Evolutionary conservation across 2,113 vertebrate species (phyloP).

Genomic region (Choloepus hoffmanni): DNA sequence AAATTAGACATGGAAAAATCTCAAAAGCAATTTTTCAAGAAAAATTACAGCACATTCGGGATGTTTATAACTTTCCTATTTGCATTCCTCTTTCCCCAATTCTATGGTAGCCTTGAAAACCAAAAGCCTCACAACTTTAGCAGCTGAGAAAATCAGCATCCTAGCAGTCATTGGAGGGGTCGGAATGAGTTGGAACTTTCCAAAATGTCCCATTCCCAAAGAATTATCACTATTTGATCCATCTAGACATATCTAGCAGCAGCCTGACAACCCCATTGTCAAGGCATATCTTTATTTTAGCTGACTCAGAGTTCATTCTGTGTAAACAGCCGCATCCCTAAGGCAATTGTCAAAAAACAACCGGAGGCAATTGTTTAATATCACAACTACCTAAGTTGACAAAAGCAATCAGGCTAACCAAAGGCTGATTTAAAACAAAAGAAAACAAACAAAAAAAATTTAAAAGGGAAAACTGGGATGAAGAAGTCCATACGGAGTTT

Average conservation of each 20-base stretch:
- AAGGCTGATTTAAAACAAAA: background rate
- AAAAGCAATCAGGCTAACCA: background rate
- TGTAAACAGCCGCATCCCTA: background rate
- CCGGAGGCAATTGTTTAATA: background rate
- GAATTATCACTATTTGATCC: background rate
- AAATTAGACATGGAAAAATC: background rate
- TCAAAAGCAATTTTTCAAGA: background rate
- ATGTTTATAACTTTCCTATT: accelerated
- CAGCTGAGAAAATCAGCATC: background rate
- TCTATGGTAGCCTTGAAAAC: background rate
- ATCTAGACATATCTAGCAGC: background rate
- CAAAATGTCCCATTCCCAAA: background rate
- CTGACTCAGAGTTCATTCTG: background rate
- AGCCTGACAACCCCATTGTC: background rate
- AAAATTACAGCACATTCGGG: background rate
- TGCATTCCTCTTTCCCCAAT: background rate
- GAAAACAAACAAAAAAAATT: background rate
- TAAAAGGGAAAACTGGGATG: background rate
- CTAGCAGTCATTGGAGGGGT: background rate
- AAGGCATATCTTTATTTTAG: background rate
- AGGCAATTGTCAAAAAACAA: background rate
- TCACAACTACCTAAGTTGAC: background rate
- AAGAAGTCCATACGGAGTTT: background rate
- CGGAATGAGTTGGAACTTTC: background rate
- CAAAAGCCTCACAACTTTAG: too few species aligned